Percentiles rank a stretch among this genome's conserved stretches.
These are phyloP conservation scores for Patagioenas fasciata DNA, from an alignment of 2,113 vertebrate species.

Conservation along the genomic window DNA sequence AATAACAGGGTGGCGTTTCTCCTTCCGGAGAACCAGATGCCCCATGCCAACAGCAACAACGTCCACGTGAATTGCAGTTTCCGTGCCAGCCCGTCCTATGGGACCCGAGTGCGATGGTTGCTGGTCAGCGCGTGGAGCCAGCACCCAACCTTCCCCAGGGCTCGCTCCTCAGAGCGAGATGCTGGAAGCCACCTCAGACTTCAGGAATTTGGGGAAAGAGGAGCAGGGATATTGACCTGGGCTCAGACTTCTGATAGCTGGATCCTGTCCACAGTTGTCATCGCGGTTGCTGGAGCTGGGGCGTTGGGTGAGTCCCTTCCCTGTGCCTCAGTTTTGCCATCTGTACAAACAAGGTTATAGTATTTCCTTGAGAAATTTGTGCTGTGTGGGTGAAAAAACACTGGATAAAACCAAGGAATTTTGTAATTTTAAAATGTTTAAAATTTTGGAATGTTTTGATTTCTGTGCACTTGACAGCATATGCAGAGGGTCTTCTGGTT, in stretches of 20 bases:
- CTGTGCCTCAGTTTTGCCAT: not conserved
- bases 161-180: not conserved
- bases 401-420: not conserved
- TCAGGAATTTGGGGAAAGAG: not conserved
- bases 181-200: not conserved
- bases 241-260: not conserved
- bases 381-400: not conserved
- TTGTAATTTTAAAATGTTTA: not conserved
- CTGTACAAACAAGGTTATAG: not conserved
- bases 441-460: not conserved
- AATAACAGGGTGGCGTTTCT: conserved; percentile 36
- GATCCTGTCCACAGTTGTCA: not conserved
- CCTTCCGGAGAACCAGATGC: not conserved
- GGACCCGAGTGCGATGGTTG: rapidly evolving
- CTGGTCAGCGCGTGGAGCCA: not conserved
- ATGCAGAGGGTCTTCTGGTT: not conserved
- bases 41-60: conserved; percentile 8
- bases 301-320: not conserved
- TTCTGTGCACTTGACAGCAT: not conserved
- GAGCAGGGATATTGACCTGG: not conserved
- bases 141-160: not conserved
- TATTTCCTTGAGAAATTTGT: not conserved
- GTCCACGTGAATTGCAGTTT: not conserved
- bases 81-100: not conserved
- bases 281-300: not conserved